phyloP scores from a whole-genome alignment of 2,888 invertebrate species.

The Pyrochroa serraticornis region DNA sequence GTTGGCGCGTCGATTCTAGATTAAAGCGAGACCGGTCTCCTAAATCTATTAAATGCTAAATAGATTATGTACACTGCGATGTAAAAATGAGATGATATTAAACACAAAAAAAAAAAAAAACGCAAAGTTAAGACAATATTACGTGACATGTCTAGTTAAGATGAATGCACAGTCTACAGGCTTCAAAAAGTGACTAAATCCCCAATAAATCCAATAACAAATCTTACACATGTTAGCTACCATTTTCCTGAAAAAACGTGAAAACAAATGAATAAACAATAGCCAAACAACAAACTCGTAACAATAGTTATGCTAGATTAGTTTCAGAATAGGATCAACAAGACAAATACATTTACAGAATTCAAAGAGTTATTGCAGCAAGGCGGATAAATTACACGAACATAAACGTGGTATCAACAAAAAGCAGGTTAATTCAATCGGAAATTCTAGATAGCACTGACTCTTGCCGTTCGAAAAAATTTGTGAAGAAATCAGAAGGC shows the following conservation, averaged over 20 bases:
- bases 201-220: slow-evolving; percentile 35
- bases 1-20: no score
- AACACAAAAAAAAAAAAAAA: slow-evolving; percentile 15
- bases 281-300: slow-evolving; percentile 42
- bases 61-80: slow-evolving; percentile 17
- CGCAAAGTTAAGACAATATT: slow-evolving; percentile 13
- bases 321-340: slow-evolving; percentile 39
- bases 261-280: slow-evolving; percentile 38
- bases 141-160: slow-evolving; percentile 26
- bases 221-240: slow-evolving; percentile 42
- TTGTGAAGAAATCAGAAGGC: slow-evolving; percentile 12
- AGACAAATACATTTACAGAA: slow-evolving; percentile 37
- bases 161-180: slow-evolving; percentile 48
- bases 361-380: slow-evolving; percentile 40
- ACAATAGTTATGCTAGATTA: slow-evolving; percentile 41
- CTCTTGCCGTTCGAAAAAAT: slow-evolving; percentile 22
- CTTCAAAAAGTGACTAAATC: slow-evolving; percentile 44
- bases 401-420: slow-evolving; percentile 30
- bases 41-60: slow-evolving; percentile 1
- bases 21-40: no score
- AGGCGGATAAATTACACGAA: slow-evolving; percentile 30
- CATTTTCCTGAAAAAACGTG: slow-evolving; percentile 38
- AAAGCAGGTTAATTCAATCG: slow-evolving; percentile 33
- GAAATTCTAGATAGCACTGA: slow-evolving; percentile 38
- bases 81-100: slow-evolving; percentile 13